Percentiles rank a stretch among this genome's conserved stretches.
Conservation (phyloP, 1,140 invertebrate genomes). For the Caenorhabditis briggsae region DNA sequence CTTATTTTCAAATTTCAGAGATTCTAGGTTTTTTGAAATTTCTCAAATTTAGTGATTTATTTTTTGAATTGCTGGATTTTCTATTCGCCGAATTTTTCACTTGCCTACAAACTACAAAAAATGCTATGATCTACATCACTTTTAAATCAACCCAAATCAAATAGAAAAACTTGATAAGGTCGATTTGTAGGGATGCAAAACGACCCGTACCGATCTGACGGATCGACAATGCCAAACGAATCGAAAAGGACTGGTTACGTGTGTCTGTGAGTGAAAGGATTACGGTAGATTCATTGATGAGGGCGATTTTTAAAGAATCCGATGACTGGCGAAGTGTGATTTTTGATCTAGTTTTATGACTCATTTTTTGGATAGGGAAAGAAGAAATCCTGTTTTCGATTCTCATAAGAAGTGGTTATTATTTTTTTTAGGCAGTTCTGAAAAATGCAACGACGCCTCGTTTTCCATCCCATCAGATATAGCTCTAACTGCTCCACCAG, state of each 20-base stretch:
- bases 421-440: background rate
- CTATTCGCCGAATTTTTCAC: too few species aligned
- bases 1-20: too few species aligned
- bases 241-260: constrained; percentile 44
- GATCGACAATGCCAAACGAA: constrained; percentile 39
- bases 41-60: too few species aligned
- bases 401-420: background rate
- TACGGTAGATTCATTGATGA: constrained; percentile 4
- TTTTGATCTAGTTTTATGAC: too few species aligned
- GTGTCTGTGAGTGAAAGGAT: background rate
- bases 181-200: background rate
- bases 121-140: background rate
- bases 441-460: constrained; percentile 6
- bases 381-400: background rate
- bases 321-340: background rate
- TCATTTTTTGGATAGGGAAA: too few species aligned
- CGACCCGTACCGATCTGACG: constrained; percentile 2
- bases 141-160: background rate
- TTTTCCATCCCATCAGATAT: background rate
- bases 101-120: background rate
- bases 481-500: background rate
- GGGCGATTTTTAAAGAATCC: background rate
- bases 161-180: background rate
- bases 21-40: too few species aligned
- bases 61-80: too few species aligned